A percentile compares a stretch with the other conserved stretches of the same genome.
Conservation (phyloP, 2,113 vertebrate genomes). For the Rhea americana region DNA sequence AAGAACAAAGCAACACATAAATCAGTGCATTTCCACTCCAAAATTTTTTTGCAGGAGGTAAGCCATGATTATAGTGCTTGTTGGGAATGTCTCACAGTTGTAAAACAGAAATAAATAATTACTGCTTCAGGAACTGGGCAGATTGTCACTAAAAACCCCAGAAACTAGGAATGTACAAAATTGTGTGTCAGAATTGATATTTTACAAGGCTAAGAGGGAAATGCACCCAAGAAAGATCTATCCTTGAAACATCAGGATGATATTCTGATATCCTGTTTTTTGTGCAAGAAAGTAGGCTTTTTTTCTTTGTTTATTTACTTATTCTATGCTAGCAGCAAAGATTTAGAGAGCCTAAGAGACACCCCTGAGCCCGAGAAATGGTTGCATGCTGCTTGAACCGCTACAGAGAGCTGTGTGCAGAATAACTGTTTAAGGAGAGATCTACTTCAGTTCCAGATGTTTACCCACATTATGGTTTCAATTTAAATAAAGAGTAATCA, state of each 20-base stretch:
- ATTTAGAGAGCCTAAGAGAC: background rate
- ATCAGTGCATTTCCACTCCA: slow-evolving; percentile 43
- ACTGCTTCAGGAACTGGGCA: background rate
- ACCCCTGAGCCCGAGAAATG: background rate
- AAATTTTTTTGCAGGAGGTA: background rate
- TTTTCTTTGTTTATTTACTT: too few relatives aligned
- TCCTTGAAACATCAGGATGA: background rate
- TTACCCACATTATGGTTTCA: background rate
- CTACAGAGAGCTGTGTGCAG: background rate
- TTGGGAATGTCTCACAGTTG: background rate
- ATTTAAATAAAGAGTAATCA: background rate
- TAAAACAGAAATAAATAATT: background rate
- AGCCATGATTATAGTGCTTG: background rate
- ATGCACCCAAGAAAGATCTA: background rate
- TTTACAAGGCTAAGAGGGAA: background rate
- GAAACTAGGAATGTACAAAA: background rate
- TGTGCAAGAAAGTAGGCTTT: background rate
- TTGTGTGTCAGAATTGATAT: background rate
- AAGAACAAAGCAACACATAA: slow-evolving; percentile 81
- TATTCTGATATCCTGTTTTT: background rate
- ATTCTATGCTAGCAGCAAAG: background rate
- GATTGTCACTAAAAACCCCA: background rate
- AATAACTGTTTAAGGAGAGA: background rate
- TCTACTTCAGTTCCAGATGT: background rate
- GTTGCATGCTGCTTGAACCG: background rate